phyloP scores from a whole-genome alignment of 2,888 invertebrate genomes.

The Temnothorax rugatulus region DNA sequence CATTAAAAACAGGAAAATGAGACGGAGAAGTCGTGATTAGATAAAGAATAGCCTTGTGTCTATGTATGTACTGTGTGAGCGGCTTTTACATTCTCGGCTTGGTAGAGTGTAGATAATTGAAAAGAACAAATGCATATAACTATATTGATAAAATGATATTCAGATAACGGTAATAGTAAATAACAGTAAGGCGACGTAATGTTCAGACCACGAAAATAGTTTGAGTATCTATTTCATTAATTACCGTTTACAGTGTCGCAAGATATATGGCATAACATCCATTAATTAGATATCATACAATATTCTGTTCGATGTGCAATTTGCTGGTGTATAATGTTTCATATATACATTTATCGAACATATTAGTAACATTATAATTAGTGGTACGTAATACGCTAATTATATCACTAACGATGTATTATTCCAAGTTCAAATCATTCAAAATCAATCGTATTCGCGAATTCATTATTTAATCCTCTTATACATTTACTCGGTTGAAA shows the following conservation, averaged over 20 bases:
- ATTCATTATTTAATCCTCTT: constrained; percentile 40
- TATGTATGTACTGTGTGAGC: neutral
- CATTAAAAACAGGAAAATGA: constrained; percentile 33
- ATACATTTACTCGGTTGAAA: constrained; percentile 2
- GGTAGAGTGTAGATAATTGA: neutral
- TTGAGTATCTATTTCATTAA: neutral
- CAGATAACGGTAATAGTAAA: neutral
- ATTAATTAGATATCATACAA: constrained; percentile 5
- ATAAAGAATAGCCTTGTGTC: constrained; percentile 21
- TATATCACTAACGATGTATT: neutral
- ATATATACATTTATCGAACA: neutral
- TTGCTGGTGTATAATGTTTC: neutral
- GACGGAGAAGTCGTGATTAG: constrained; percentile 40
- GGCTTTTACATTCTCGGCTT: neutral
- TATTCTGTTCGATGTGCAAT: neutral
- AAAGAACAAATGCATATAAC: neutral
- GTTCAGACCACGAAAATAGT: neutral
- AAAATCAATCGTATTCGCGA: constrained; percentile 19
- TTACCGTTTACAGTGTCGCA: neutral
- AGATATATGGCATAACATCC: neutral
- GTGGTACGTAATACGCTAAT: too few relatives aligned
- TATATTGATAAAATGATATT: neutral
- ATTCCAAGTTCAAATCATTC: neutral
- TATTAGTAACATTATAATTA: constrained; percentile 15
- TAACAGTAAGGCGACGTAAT: neutral